Base-by-base conservation (phyloP, 2,888 invertebrate species). In the Drosophila longiperda region DNA sequence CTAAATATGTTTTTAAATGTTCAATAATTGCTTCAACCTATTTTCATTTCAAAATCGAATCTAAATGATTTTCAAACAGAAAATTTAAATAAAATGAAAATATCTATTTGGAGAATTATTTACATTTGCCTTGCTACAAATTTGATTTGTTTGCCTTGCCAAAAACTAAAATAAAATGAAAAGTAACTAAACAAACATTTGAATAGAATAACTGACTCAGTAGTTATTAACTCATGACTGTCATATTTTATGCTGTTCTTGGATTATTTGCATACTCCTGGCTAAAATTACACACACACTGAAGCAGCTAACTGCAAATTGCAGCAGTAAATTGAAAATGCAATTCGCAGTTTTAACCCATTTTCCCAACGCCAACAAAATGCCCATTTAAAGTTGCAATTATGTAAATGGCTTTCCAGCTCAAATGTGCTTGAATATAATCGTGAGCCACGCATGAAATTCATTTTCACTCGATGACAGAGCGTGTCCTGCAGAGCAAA, bases 371-470 rank as follows among this genome's bases (percentile, higher is more conserved):
- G 45, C 40, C 54, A 48, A 11, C 55, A 55, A 65, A 78, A 63
- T 68, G 63, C 66, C 34, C 66, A 38, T 23, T 66, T 20, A 61
- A 59, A 74, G 48, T 64, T 78, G 81, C 69, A 71, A 66, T 67
- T 87, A 83, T 83, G 75, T 71, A 83, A 87, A 87, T 83, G 52
- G 57, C 57, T 65, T 85, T 73, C 6, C 23, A 42, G 48, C 66
- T 29, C 67, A 33, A 61, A 29, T 59, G 33, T 71, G 33, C 33
- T 9, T 68, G 49, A 59, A 29, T 38, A 40, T 49, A 26, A 55
- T 26, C 52, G 26, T 40, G 49, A 3, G 42, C 6, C 34, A 55
- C 34, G 63, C 32, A 34, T 48, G 49, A 48, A 65, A 62, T 61
- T 34, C 5, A 58, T 58, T 49, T 68, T 9, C 40, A 17, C 40